Evolutionary conservation across 2,797 vertebrate species (phyloP).

Genomic region (Eurystomus glaucurus): DNA sequence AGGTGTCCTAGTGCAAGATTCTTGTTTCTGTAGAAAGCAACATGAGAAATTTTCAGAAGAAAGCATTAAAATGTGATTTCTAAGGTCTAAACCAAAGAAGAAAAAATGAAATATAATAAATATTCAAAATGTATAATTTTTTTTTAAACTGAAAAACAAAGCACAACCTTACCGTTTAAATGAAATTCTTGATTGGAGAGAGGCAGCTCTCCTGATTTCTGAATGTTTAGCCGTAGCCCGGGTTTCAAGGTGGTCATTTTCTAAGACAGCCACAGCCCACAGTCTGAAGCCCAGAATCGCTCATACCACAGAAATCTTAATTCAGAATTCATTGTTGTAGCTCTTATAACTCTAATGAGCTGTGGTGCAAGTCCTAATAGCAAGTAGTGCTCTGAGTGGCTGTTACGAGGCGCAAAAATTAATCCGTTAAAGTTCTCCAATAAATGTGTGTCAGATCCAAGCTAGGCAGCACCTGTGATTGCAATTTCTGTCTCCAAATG

Average conservation of each 20-base stretch:
- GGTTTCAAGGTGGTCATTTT: not conserved
- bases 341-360: not conserved
- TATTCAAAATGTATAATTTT: not conserved
- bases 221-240: not conserved
- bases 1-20: not conserved
- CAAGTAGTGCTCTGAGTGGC: not conserved
- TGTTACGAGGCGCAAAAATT: not conserved
- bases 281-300: not conserved
- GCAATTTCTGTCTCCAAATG: not conserved
- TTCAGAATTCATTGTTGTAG: not conserved
- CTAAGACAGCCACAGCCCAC: not conserved
- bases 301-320: not conserved
- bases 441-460: not conserved
- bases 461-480: not conserved
- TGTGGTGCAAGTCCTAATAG: not conserved
- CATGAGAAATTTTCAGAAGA: not conserved
- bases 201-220: not conserved
- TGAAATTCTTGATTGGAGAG: not conserved
- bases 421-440: not conserved
- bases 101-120: not conserved
- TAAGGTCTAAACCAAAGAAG: not conserved
- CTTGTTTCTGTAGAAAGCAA: not conserved
- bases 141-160: not conserved
- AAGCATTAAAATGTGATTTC: not conserved
- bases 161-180: not conserved